Evolutionary conservation across 1,140 invertebrate species (phyloP).

Genomic region (Pogonognathellus flavescens): DNA sequence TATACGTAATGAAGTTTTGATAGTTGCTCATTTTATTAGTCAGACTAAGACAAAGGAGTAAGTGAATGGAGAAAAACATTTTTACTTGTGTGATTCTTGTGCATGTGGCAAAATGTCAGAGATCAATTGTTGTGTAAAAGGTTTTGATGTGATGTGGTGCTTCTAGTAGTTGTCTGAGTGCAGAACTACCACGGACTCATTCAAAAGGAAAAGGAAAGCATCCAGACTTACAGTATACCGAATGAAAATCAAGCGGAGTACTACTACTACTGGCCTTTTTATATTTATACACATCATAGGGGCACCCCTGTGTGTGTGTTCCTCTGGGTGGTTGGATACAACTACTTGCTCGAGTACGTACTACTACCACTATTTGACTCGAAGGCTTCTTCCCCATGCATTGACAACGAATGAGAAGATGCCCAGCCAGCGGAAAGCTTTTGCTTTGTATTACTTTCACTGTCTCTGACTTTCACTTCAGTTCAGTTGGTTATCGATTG

Average conservation of each 20-base stretch:
- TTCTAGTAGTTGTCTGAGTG: not conserved
- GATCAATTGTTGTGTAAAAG: slow-evolving; percentile 45
- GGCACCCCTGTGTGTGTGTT: too few species aligned
- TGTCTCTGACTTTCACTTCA: slow-evolving; percentile 36
- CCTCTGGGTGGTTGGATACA: too few species aligned
- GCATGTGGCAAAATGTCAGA: slow-evolving; percentile 41
- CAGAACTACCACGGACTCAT: not conserved
- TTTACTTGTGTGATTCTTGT: slow-evolving; percentile 3
- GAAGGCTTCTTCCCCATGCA: too few species aligned
- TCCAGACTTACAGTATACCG: too few species aligned
- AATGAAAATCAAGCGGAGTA: too few species aligned
- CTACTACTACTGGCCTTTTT: too few species aligned
- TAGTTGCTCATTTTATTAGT: not conserved
- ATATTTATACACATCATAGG: too few species aligned
- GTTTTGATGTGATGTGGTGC: slow-evolving; percentile 23
- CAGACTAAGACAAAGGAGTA: not conserved
- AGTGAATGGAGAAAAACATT: slow-evolving; percentile 1
- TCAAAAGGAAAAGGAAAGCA: not conserved
- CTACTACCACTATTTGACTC: too few species aligned
- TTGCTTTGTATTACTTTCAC: slow-evolving; percentile 46
- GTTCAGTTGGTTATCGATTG: slow-evolving; percentile 50
- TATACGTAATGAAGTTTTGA: too few species aligned
- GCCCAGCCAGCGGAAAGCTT: slow-evolving; percentile 12
- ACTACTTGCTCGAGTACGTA: too few species aligned
- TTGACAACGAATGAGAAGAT: slow-evolving; percentile 1